A percentile compares a stretch with the other conserved stretches of the same genome.
phyloP scores from a whole-genome alignment of 2,888 invertebrate genomes.

The Rhogogaster chlorosoma region DNA sequence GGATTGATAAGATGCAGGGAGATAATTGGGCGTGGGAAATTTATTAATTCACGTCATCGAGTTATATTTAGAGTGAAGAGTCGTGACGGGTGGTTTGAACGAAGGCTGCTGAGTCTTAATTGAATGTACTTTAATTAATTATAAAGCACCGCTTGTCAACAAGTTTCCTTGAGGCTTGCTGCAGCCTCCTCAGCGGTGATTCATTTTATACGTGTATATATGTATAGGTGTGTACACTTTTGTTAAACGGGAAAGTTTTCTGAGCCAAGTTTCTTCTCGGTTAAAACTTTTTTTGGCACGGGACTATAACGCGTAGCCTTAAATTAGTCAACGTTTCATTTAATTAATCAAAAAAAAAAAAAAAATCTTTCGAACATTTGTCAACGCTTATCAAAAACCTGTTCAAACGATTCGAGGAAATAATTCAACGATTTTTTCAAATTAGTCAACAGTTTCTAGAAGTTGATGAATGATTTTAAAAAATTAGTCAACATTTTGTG shows the following conservation, averaged over 20 bases:
- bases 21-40: background rate
- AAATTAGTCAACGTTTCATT: background rate
- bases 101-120: conserved; percentile 55
- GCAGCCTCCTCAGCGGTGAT: background rate
- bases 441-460: background rate
- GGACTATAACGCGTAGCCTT: background rate
- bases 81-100: background rate
- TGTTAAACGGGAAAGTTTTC: background rate
- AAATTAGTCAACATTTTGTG: background rate
- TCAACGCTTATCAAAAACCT: background rate
- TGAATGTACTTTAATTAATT: conserved; percentile 58
- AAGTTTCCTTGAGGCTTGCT: conserved; percentile 22
- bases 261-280: background rate
- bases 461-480: background rate
- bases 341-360: background rate
- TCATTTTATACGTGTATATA: background rate
- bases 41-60: background rate
- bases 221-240: background rate
- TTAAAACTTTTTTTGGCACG: background rate
- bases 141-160: conserved; percentile 26
- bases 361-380: background rate
- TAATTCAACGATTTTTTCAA: background rate
- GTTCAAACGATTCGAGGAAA: background rate
- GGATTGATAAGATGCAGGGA: background rate
- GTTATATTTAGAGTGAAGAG: background rate